Evolutionary conservation across 2,797 vertebrate genomes (phyloP).

Genomic region (Anableps anableps): DNA sequence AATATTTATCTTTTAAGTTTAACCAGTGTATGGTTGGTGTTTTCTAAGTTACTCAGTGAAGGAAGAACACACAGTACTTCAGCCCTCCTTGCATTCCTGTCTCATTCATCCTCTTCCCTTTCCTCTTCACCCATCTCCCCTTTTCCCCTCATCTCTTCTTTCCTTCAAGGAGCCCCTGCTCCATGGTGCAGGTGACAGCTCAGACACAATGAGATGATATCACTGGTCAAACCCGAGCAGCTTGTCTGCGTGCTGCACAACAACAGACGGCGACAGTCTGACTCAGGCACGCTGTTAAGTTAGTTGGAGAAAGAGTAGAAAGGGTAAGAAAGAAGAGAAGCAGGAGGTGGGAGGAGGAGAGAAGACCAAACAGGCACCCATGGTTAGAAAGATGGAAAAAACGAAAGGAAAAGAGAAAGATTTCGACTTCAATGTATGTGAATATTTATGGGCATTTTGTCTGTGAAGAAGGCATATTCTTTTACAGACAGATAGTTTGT

Average conservation of each 20-base stretch:
- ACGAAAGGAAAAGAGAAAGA: background rate
- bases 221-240: conserved; percentile 42
- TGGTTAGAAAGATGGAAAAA: conserved; percentile 17
- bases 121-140: conserved; percentile 9
- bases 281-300: conserved; percentile 59
- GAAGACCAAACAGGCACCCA: conserved; percentile 5
- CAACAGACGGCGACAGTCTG: conserved; percentile 52
- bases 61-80: conserved; percentile 31
- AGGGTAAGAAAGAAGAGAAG: conserved; percentile 20
- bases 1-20: background rate
- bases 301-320: conserved; percentile 24
- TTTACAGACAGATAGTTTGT: conserved; percentile 2
- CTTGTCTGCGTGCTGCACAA: conserved; percentile 61
- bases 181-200: conserved; percentile 74
- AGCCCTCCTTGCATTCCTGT: conserved; percentile 19
- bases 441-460: conserved; percentile 22
- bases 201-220: conserved; percentile 75
- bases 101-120: conserved; percentile 22
- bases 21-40: background rate
- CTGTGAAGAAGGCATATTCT: conserved; percentile 31
- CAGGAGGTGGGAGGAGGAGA: background rate
- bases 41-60: conserved; percentile 37
- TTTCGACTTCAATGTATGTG: conserved; percentile 6
- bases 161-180: conserved; percentile 45
- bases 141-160: conserved; percentile 15